These are phyloP conservation scores for Hylyphantes graminicola DNA, from an alignment of 1,140 invertebrate species.

Conservation along the genomic window DNA sequence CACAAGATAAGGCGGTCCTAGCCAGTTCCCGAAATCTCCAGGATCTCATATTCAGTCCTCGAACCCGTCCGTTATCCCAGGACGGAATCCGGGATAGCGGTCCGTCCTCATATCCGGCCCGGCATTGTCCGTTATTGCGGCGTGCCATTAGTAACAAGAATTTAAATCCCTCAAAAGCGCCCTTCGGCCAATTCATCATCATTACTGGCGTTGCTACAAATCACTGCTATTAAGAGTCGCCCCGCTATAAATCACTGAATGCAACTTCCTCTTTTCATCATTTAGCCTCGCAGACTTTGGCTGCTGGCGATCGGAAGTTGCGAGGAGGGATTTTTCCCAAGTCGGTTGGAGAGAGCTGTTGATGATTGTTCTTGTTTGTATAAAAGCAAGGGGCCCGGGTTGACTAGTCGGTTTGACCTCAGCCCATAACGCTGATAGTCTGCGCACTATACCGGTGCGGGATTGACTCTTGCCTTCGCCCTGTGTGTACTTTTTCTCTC, in stretches of 20 bases:
- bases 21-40: slow-evolving; percentile 28
- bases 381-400: no score
- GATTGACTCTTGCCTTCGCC: no score
- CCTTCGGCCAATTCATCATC: slow-evolving; percentile 42
- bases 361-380: no score
- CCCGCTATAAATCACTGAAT: slow-evolving; percentile 41
- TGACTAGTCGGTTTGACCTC: no score
- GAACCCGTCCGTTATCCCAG: neutral
- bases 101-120: slow-evolving; percentile 10
- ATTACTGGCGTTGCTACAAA: slow-evolving; percentile 44
- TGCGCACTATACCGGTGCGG: no score
- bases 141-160: slow-evolving; percentile 41
- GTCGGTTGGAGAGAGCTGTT: no score
- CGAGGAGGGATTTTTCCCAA: no score
- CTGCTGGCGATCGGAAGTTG: slow-evolving; percentile 10
- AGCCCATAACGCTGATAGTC: no score
- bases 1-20: slow-evolving; percentile 12
- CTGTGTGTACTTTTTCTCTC: no score
- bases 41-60: slow-evolving; percentile 24
- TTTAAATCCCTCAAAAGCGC: slow-evolving; percentile 31
- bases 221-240: slow-evolving; percentile 2
- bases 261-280: slow-evolving; percentile 50
- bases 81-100: slow-evolving; percentile 12
- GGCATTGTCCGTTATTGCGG: slow-evolving; percentile 26
- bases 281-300: neutral